A percentile compares a stretch with the other conserved stretches of the same genome.
Evolutionary conservation across 2,888 invertebrate genomes (phyloP).

Genomic region (Cantharis rufa): DNA sequence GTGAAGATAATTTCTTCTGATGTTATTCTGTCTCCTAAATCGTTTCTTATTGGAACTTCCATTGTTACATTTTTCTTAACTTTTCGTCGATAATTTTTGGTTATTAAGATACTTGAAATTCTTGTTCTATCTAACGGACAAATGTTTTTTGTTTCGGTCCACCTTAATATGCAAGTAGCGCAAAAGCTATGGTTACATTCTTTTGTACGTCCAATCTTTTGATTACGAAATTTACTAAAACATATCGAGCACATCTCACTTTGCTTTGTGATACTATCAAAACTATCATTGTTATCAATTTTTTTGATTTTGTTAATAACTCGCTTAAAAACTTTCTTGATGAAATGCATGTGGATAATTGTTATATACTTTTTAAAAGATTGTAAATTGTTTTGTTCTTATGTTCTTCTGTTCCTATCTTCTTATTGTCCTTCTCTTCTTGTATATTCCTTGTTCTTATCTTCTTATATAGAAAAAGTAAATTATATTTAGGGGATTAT

Average conservation of each 20-base stretch:
- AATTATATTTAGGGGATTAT: too few relatives aligned
- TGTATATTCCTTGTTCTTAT: too few relatives aligned
- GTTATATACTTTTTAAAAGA: too few relatives aligned
- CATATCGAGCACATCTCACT: neutral
- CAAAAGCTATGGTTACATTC: neutral
- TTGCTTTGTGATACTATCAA: too few relatives aligned
- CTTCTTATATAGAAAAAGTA: too few relatives aligned
- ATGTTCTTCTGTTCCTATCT: too few relatives aligned
- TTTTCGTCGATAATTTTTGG: neutral
- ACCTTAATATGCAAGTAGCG: neutral
- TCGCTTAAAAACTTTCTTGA: neutral
- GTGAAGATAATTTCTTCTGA: neutral
- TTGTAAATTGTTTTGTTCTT: too few relatives aligned
- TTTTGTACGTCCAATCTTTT: neutral
- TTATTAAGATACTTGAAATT: neutral
- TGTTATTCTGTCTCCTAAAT: too few relatives aligned
- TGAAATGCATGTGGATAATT: neutral
- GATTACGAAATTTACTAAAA: neutral
- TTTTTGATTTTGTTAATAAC: neutral
- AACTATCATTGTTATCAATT: neutral
- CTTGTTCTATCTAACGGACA: neutral
- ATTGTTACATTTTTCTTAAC: neutral
- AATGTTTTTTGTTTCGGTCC: neutral
- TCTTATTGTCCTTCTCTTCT: too few relatives aligned
- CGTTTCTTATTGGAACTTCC: neutral